Evolutionary conservation across 2,113 vertebrate species (phyloP).

Genomic region (Mastomys coucha): DNA sequence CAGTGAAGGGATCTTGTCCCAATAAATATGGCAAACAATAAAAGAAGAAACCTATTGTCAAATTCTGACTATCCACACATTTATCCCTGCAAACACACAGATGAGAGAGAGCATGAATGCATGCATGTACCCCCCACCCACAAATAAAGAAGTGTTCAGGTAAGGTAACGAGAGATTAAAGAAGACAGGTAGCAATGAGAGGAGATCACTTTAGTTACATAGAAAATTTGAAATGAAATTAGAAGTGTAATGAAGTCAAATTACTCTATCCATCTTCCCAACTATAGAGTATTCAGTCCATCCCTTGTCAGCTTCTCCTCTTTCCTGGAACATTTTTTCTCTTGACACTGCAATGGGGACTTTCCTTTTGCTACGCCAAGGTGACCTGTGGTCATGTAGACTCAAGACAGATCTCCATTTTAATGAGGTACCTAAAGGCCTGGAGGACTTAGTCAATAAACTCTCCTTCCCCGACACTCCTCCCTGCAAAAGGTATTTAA

Average conservation of each 20-base stretch:
- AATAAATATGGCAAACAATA: neutral
- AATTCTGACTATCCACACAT: too few species aligned
- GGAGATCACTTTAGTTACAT: neutral
- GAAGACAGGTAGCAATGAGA: neutral
- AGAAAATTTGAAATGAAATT: slow-evolving; percentile 37
- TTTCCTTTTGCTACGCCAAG: slow-evolving; percentile 45
- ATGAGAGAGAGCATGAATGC: too few species aligned
- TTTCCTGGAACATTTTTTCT: neutral
- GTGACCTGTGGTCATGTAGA: too few species aligned
- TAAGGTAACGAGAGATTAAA: neutral
- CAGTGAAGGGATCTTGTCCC: neutral
- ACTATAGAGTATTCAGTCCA: neutral
- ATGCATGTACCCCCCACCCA: neutral
- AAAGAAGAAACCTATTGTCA: neutral
- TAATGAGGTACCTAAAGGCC: too few species aligned
- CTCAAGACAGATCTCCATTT: too few species aligned
- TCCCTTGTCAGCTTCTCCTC: neutral
- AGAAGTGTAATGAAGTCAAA: neutral
- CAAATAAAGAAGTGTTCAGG: neutral
- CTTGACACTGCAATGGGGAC: neutral
- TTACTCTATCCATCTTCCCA: neutral
- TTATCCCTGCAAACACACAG: neutral
- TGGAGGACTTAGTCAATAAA: too few species aligned
- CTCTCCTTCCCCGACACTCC: too few species aligned
- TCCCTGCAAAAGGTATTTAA: too few species aligned